These are phyloP conservation scores for Morbakka virulenta DNA, from an alignment of 30 jellyfish, hydroid and myxozoan species.

Conservation along the genomic window DNA sequence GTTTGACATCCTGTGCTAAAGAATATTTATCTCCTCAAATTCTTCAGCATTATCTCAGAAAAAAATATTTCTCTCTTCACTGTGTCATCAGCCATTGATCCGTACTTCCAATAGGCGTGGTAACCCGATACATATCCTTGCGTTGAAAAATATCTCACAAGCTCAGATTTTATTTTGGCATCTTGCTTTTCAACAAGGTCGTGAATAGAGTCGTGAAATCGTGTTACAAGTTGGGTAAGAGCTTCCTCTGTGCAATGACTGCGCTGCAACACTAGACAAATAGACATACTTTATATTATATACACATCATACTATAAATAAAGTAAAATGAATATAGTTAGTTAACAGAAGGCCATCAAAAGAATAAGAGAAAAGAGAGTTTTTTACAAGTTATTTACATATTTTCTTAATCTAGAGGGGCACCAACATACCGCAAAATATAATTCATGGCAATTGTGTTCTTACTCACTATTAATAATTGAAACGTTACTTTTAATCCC, in stretches of 20 bases:
- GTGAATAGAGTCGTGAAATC: background rate
- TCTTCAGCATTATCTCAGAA: constrained; percentile 12
- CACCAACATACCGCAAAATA: no score
- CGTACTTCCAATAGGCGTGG: constrained; percentile 9
- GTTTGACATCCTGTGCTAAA: no score
- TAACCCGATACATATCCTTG: constrained; percentile 7
- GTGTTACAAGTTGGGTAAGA: background rate
- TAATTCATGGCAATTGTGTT: no score
- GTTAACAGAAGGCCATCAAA: no score
- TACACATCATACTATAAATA: no score
- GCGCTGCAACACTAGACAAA: background rate
- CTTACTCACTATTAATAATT: no score
- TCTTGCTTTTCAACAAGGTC: background rate
- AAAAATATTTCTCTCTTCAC: background rate
- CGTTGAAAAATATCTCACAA: background rate
- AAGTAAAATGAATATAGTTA: no score
- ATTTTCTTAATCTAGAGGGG: no score
- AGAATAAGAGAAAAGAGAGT: no score
- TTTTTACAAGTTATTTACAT: no score
- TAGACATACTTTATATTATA: no score
- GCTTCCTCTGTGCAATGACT: background rate
- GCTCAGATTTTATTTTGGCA: background rate
- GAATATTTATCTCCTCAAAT: background rate
- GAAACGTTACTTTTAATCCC: no score
- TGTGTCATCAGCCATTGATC: background rate